Evolutionary conservation across 2,797 vertebrate genomes (phyloP), one percentile per base, ranked within the genome.

Genomic region (Cheirogaleus major): DNA sequence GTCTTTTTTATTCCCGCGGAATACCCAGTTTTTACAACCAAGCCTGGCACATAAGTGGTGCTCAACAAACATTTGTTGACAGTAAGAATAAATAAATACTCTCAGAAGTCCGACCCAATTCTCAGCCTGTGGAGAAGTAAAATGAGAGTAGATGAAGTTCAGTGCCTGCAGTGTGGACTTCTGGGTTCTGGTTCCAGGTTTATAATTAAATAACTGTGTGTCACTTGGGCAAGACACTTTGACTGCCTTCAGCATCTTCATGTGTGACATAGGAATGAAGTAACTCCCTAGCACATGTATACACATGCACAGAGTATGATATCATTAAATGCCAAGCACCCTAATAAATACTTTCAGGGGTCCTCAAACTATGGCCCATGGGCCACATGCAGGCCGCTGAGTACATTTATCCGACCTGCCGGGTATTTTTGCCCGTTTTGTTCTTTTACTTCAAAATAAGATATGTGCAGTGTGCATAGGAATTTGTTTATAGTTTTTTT

Each of bases 261-360:
- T 93, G 23, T 85, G 30, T 61, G 25, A 75, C 10, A 7, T 22
- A 20, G 25, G 48, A 45, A 23, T 57, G 25, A 57, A 30, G 20
- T n/a, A 18, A 45, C 18, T 43, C 27, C 30, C 2, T 52, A 11
- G 45, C 32, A 41, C 43, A 50, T 41, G 12, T 12, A 6, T 14
- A 30, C 50, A 17, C 14, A 17, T 15, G 20, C 7, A 25, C 7
- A 65, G 2, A 27, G 1, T 50, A 13, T 9, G 4, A 27, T 1
- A 41, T 25, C 52, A 84, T 4, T 3, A 11, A 70, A 86, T 70
- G 12, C 22, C 65, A 50, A 35, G 25, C 38, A 7, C 17, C 78
- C 72, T 61, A 13, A 32, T 89, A 76, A 52, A 13, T 17, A 57
- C 32, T 67, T 38, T 38, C 38, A 38, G 38, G 38, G 38, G 38